phyloP scores from a whole-genome alignment of 2,888 invertebrate species.

The Brenthis daphne region DNA sequence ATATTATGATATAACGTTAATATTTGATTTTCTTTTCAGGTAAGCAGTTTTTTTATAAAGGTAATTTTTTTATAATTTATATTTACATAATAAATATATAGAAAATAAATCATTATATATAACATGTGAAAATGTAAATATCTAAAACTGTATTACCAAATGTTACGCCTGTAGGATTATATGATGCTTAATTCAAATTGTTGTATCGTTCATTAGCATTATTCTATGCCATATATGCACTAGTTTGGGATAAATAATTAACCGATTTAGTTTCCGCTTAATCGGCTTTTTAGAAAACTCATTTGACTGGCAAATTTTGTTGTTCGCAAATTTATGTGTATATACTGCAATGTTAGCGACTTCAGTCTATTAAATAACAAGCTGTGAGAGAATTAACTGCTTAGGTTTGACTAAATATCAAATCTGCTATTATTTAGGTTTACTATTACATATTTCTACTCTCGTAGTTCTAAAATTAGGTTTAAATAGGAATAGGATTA shows the following conservation, averaged over 20 bases:
- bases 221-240: conserved; percentile 53
- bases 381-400: not conserved
- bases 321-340: conserved; percentile 57
- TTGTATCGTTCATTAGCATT: conserved; percentile 43
- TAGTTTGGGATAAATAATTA: conserved; percentile 70
- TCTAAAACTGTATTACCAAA: conserved; percentile 38
- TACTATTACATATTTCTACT: too few species aligned
- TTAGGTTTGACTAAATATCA: not conserved
- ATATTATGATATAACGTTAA: conserved; percentile 10
- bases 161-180: conserved; percentile 33
- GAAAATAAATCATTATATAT: conserved; percentile 6
- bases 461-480: too few species aligned
- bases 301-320: conserved; percentile 78
- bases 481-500: too few species aligned
- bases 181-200: conserved; percentile 43
- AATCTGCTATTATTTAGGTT: too few species aligned
- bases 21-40: conserved; percentile 10
- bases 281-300: conserved; percentile 80
- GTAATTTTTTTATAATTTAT: not conserved
- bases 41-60: conserved; percentile 6
- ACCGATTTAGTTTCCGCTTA: conserved; percentile 78
- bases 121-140: conserved; percentile 11
- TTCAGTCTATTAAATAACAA: conserved; percentile 29
- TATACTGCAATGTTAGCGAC: conserved; percentile 50
- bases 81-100: not conserved